Conservation (phyloP, 64 coral and sea anemone species). For the Hydrozoanthus tunicans region DNA sequence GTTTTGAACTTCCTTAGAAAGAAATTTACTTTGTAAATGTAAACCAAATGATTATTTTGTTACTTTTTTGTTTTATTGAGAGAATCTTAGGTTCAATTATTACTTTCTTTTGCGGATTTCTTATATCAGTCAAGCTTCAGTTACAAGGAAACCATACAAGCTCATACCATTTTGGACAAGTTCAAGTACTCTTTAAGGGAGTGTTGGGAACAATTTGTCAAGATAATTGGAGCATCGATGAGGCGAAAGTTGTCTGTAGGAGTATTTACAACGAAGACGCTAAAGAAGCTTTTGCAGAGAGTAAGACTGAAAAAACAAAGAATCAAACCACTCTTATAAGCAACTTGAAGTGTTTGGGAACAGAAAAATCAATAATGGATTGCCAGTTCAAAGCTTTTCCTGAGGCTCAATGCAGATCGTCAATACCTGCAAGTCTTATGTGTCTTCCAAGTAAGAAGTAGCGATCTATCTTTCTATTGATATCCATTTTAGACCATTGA, state of each 20-base stretch:
- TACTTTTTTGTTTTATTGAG: too few species aligned
- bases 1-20: too few species aligned
- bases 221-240: background rate
- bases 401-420: background rate
- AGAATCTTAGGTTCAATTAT: too few species aligned
- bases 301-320: background rate
- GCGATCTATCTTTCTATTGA: background rate
- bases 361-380: background rate
- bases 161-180: background rate
- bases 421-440: background rate
- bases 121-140: background rate
- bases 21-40: too few species aligned
- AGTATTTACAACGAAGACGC: background rate
- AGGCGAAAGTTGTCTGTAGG: slow-evolving; percentile 2
- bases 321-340: background rate
- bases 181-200: background rate
- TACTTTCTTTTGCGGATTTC: too few species aligned
- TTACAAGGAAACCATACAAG: background rate
- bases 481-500: background rate
- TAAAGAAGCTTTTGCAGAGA: background rate
- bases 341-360: background rate
- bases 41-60: too few species aligned
- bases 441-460: slow-evolving; percentile 3
- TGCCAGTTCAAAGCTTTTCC: slow-evolving; percentile 1
- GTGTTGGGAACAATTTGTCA: background rate